A percentile compares a stretch with the other conserved stretches of the same genome.
phyloP scores from a whole-genome alignment of 1,140 invertebrate species.

The Cherax destructor region DNA sequence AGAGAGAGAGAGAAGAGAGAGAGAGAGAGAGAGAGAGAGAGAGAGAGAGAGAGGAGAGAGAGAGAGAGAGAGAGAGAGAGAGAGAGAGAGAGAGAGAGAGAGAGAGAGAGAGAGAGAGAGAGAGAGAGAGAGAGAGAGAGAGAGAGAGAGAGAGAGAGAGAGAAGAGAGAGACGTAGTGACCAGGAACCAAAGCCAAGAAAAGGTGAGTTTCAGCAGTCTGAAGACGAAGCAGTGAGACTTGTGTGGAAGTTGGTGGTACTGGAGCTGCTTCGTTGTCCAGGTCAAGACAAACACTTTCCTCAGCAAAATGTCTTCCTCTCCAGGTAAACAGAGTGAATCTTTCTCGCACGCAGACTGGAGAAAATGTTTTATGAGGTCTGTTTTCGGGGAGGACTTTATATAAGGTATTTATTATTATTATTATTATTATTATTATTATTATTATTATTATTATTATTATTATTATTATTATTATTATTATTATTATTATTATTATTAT shows the following conservation, averaged over 20 bases:
- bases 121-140: neutral
- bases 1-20: neutral
- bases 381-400: too few relatives aligned
- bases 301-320: neutral
- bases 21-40: constrained; percentile 4
- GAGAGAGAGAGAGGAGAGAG: constrained; percentile 2
- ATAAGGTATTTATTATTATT: too few relatives aligned
- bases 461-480: too few relatives aligned
- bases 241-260: neutral
- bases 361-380: too few relatives aligned
- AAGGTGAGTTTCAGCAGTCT: neutral
- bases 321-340: too few relatives aligned
- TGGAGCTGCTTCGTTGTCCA: neutral
- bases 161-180: neutral
- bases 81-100: constrained; percentile 4
- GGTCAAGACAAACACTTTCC: neutral
- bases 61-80: neutral
- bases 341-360: too few relatives aligned
- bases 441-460: too few relatives aligned
- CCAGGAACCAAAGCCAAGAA: neutral
- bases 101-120: constrained; percentile 1
- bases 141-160: neutral
- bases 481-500: too few relatives aligned
- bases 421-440: too few relatives aligned
- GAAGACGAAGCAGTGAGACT: neutral